Conservation (phyloP, 2,797 vertebrate species). For the Tragelaphus oryx region DNA sequence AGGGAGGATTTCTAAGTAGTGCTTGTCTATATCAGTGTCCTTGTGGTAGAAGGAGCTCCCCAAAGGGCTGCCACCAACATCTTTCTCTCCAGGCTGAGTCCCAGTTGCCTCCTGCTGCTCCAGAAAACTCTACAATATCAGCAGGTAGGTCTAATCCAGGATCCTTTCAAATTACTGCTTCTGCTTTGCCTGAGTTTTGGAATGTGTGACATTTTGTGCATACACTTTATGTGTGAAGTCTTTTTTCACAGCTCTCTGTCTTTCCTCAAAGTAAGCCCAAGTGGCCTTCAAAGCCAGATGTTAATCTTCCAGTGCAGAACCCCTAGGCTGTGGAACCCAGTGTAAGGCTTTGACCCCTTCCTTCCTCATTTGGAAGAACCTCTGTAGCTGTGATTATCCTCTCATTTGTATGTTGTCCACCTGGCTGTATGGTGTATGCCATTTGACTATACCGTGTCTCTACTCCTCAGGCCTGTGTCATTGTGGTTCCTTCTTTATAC, state of each 20-base stretch:
- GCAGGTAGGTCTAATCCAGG: too few relatives aligned
- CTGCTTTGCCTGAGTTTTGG: not conserved
- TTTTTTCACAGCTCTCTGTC: not conserved
- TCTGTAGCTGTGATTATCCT: not conserved
- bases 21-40: not conserved
- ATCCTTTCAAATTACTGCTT: too few relatives aligned
- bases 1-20: not conserved
- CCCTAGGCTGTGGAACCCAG: not conserved
- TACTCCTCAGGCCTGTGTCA: not conserved
- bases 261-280: not conserved
- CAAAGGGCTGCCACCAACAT: too few relatives aligned
- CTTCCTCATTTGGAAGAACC: not conserved
- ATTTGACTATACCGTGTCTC: not conserved
- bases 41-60: not conserved
- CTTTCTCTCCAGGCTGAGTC: too few relatives aligned
- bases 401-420: not conserved
- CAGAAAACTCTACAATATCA: too few relatives aligned
- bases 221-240: not conserved
- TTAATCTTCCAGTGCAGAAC: not conserved
- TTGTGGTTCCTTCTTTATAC: not conserved
- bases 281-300: not conserved
- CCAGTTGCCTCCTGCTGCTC: too few relatives aligned
- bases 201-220: not conserved
- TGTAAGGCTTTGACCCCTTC: not conserved
- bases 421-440: not conserved